Base-by-base conservation (phyloP, 2,888 invertebrate genomes). In the Diarsia brunnea region DNA sequence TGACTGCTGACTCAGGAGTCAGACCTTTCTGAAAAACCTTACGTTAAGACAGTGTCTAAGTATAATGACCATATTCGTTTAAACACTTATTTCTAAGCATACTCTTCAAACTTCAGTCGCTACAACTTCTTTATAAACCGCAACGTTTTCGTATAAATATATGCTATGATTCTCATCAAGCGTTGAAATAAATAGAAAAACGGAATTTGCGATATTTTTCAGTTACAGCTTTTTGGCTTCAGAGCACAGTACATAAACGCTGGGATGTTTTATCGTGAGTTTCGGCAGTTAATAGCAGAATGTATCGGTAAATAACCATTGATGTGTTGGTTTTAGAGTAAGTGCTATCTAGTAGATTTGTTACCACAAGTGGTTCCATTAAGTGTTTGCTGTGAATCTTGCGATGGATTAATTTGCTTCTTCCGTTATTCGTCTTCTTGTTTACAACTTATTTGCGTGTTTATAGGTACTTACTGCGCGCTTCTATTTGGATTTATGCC, bases 261-360 rank as follows among this genome's bases (percentile, higher is more conserved):
- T 51, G 24, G 61, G 58, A 49, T 55, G 70, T 75, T 73, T 83
- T 76, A 84, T 74, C 27, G 55, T 31, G 16, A 12, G 43, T 31
- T 38, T 73, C 43, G 67, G 58, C 55, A 65, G 43, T 55, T 47
- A 61, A 73, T 63, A 47, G 43, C 21, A 14, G 38, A 27, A 68
- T 53, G 27, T 51, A 71, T 76, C 43, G 70, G 63, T 68, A 38
- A 60, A 65, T 81, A 82, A 81, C 19, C 31, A 73, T 65, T 69
- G 73, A 85, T 85, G 76, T 85, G 78, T 71, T 67, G 64, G 27
- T 49, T 70, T 76, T 43, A 68, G 10, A 58, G 69, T 73, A 49
- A 65, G 70, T 85, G 55, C 69, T 73, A n/a, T n/a, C n/a, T n/a
- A 53, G 45, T 43, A 43, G 19, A 55, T 45, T 45, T 61, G 27